Percentiles rank a stretch among this genome's conserved stretches.
Evolutionary conservation across 2,888 invertebrate genomes (phyloP).

Genomic region (Linnaemya vulpina): DNA sequence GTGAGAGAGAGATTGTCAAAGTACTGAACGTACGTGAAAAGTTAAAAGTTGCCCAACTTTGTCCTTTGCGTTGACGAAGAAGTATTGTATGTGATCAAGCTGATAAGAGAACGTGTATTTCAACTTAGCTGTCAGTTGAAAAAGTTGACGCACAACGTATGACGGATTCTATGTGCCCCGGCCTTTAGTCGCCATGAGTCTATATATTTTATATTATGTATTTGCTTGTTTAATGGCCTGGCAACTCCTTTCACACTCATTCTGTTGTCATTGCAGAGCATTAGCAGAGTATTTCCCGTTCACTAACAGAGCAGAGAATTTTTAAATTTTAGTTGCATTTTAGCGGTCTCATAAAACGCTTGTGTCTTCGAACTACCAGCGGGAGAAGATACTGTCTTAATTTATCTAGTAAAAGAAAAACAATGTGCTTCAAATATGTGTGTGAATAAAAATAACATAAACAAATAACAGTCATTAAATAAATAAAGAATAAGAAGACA

Average conservation of each 20-base stretch:
- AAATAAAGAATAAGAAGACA: constrained; percentile 13
- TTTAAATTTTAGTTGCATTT: constrained; percentile 63
- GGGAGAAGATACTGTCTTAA: constrained; percentile 26
- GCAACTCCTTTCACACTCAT: background rate
- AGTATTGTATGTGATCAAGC: too few species aligned
- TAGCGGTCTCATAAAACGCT: constrained; percentile 63
- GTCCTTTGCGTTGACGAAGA: too few species aligned
- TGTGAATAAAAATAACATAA: constrained; percentile 28
- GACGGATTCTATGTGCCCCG: too few species aligned
- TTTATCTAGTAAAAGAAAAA: constrained; percentile 28
- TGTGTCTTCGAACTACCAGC: constrained; percentile 33
- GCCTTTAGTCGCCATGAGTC: background rate
- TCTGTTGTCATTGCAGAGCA: constrained; percentile 24
- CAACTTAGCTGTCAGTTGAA: too few species aligned
- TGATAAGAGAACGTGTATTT: too few species aligned
- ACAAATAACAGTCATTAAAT: constrained; percentile 52
- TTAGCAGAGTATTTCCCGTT: constrained; percentile 17
- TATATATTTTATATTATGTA: background rate
- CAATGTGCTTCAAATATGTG: constrained; percentile 57
- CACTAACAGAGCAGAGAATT: constrained; percentile 33
- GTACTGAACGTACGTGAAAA: too few species aligned
- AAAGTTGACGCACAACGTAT: too few species aligned
- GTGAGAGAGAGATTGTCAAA: too few species aligned
- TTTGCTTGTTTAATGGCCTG: background rate
- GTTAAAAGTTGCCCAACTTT: too few species aligned